These are phyloP conservation scores for Rana temporaria DNA, from an alignment of 2,113 vertebrate species.

Conservation along the genomic window DNA sequence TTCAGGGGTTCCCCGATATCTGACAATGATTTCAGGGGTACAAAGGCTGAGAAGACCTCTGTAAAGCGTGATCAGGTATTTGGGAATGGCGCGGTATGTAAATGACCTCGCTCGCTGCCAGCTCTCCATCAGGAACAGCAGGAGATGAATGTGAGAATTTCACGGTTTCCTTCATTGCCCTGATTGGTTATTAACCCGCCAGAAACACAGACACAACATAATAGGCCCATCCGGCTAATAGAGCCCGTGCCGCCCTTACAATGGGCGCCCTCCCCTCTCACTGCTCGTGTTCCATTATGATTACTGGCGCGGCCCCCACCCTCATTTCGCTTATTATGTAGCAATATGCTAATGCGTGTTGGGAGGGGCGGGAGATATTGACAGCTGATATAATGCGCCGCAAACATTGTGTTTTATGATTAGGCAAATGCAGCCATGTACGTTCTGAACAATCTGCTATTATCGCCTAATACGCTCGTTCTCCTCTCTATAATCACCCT, in stretches of 20 bases:
- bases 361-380: constrained; percentile 25
- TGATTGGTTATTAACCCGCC: constrained; percentile 21
- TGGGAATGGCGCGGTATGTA: no score
- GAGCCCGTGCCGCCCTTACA: constrained; percentile 2
- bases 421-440: constrained; percentile 20
- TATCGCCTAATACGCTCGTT: constrained; percentile 6
- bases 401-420: constrained; percentile 22
- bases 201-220: constrained; percentile 21
- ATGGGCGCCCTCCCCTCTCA: constrained; percentile 5
- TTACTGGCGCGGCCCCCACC: constrained; percentile 32
- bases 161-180: neutral
- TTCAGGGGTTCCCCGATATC: no score
- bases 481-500: constrained; percentile 7
- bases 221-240: constrained; percentile 29
- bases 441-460: neutral
- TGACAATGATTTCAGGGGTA: no score
- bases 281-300: constrained; percentile 29
- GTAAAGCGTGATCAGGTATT: no score
- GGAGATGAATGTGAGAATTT: constrained; percentile 3
- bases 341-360: constrained; percentile 51
- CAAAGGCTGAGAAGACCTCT: no score
- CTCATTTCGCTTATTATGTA: constrained; percentile 46
- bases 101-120: neutral
- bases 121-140: neutral
- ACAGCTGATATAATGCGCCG: constrained; percentile 27